Conservation (phyloP, 2,113 vertebrate species). For the Delphinus delphis region DNA sequence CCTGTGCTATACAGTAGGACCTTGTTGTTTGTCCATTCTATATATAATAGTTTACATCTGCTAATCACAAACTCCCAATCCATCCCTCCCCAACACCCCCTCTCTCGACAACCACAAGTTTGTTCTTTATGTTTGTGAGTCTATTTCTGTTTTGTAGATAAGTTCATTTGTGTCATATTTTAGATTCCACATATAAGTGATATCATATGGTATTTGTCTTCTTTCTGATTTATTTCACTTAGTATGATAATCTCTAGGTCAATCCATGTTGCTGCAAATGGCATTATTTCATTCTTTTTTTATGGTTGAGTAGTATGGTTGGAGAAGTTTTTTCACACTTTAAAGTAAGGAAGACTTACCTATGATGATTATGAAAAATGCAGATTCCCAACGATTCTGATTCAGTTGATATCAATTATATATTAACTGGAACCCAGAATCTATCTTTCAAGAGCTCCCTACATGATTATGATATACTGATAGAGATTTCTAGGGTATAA, state of each 20-base stretch:
- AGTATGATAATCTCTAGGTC: not conserved
- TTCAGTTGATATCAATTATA: not conserved
- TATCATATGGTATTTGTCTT: not conserved
- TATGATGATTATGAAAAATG: not conserved
- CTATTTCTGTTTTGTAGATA: not conserved
- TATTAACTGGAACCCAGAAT: not conserved
- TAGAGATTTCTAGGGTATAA: not conserved
- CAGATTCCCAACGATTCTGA: not conserved
- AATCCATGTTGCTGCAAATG: not conserved
- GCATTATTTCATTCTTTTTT: not conserved
- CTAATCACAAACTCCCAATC: not conserved
- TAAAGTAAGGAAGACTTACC: not conserved
- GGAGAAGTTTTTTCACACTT: not conserved
- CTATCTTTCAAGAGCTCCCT: not conserved
- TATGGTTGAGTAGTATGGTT: not conserved
- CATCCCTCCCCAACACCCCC: not conserved
- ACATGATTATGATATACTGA: not conserved
- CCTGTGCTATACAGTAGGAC: not conserved
- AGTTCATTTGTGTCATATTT: not conserved
- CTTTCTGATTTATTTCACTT: not conserved
- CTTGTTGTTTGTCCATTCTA: not conserved
- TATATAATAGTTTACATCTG: not conserved
- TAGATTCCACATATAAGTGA: not conserved
- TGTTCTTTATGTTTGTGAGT: not conserved
- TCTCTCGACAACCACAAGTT: not conserved